Base-by-base conservation (phyloP, 2,113 vertebrate species). In the Vulpes vulpes region DNA sequence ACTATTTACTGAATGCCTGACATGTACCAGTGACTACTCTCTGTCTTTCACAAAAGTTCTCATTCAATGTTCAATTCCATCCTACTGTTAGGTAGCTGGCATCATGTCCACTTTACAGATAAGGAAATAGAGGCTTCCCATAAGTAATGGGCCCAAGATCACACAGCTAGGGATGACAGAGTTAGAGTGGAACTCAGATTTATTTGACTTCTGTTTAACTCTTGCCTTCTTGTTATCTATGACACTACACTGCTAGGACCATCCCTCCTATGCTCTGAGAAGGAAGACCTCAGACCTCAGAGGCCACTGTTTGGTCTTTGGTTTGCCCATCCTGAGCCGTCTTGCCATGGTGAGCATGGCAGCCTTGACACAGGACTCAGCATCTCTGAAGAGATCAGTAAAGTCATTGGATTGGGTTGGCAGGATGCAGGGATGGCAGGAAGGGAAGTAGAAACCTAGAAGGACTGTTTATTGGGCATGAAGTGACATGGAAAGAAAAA, bases 101-200 rank as follows among this genome's bases (percentile, higher is more conserved):
- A 67, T 69, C 59, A 30, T 79, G 27, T 55, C 81, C 25, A n/a
- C 69, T 95, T 94, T 74, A 79, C 15, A 93, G n/a, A 81, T 64
- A 30, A 74, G 35, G 67, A 97, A 96, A 91, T 15, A n/a, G 25
- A 92, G 60, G 20, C 16, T 79, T 97, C 9, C 62, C 4, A 0
- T 64, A 83, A 62, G 16, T 43, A 91, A 76, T 27, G 85, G 57
- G 10, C 55, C 92, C 32, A 64, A 78, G 16, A 92, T 67, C 27
- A 67, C 55, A 85, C 5, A 86, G 49, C 43, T 93, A 62, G 81
- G 27, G 90, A 57, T 55, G 15, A 59, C 43, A 88, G 76, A 86
- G 53, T 59, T 82, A 78, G 53, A 60, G 23, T 73, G 65, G 82
- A 59, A 76, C 4, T 49, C 85, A 6, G 51, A 43, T 67, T 22